phyloP scores from a whole-genome alignment of 2,113 vertebrate species.

The Spea multiplicata region DNA sequence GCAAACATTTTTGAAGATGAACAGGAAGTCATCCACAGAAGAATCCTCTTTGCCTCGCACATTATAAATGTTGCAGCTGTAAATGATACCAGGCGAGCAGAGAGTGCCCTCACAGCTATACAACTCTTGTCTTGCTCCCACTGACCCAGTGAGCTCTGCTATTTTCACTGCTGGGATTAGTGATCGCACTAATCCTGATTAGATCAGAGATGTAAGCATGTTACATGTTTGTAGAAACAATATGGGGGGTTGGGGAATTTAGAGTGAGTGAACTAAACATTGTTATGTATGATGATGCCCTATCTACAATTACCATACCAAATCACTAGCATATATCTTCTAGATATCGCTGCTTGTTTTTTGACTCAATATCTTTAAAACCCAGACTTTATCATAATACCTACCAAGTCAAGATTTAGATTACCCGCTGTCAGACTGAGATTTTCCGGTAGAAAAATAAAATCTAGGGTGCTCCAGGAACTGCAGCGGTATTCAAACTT shows the following conservation, averaged over 20 bases:
- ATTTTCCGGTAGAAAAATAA: neutral
- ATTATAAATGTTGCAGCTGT: no score
- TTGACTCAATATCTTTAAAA: neutral
- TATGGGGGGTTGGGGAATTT: neutral
- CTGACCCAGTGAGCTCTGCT: constrained; percentile 34
- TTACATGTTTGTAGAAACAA: neutral
- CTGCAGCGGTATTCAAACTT: no score
- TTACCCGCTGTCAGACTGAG: neutral
- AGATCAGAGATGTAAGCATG: constrained; percentile 15
- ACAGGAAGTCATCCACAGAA: no score
- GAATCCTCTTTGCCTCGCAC: no score
- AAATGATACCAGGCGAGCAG: no score
- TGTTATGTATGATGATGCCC: neutral
- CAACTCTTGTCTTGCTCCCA: constrained; percentile 10
- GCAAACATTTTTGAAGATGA: no score
- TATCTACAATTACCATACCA: no score
- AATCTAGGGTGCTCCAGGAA: neutral
- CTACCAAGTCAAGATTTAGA: neutral
- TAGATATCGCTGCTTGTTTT: neutral
- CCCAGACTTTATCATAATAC: neutral
- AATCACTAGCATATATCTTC: no score
- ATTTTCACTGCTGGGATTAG: constrained; percentile 26
- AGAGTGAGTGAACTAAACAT: neutral
- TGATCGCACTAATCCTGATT: constrained; percentile 35
- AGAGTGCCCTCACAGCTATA: neutral